Conservation (phyloP, 1,140 invertebrate species). For the Megalonaias nervosa region DNA sequence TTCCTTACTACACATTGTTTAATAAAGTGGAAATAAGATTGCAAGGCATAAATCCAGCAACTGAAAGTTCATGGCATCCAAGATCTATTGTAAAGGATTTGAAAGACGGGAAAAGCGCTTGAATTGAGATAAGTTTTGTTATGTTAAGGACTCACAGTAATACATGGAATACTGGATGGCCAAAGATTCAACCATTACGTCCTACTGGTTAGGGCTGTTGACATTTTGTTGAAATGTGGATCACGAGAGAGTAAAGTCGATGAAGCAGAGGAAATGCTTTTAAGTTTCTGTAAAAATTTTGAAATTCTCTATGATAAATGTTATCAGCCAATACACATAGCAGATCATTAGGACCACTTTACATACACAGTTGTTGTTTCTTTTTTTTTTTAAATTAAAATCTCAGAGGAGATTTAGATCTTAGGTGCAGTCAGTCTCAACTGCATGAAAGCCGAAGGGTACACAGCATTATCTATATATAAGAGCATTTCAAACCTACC, state of each 20-base stretch:
- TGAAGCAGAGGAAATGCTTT: conserved; percentile 15
- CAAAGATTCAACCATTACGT: conserved; percentile 15
- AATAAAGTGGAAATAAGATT: conserved; percentile 9
- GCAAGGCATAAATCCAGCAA: conserved; percentile 6
- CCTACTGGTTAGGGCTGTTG: conserved; percentile 10
- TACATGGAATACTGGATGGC: conserved; percentile 19
- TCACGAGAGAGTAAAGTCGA: conserved; percentile 4
- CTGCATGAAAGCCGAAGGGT: too few species aligned
- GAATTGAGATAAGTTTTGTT: conserved; percentile 32
- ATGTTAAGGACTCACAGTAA: conserved; percentile 21
- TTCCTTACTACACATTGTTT: background rate
- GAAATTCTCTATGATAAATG: conserved; percentile 15
- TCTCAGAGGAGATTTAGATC: too few species aligned
- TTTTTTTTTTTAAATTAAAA: too few species aligned
- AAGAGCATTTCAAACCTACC: too few species aligned
- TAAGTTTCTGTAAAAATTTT: conserved; percentile 23
- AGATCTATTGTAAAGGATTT: conserved; percentile 15
- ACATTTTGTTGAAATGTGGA: conserved; percentile 15
- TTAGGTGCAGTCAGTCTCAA: too few species aligned
- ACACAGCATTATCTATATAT: too few species aligned
- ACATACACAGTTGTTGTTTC: conserved; percentile 27
- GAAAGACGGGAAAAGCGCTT: conserved; percentile 38
- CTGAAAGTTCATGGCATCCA: conserved; percentile 7
- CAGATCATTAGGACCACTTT: conserved; percentile 28
- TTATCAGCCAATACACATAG: conserved; percentile 21